Conservation (phyloP, 2,888 invertebrate species). For the Strigamia transsilvanica region DNA sequence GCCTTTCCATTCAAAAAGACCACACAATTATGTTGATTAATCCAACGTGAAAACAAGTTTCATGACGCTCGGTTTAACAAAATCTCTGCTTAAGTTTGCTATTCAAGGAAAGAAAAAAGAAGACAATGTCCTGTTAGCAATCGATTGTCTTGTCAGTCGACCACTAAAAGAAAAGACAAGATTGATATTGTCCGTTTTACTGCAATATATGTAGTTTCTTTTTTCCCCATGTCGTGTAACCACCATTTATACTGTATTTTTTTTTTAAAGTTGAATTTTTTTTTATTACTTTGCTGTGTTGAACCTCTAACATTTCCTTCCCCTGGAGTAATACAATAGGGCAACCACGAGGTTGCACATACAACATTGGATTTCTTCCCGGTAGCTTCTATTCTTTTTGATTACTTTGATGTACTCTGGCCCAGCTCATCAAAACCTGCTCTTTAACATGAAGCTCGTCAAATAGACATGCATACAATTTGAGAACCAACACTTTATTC, state of each 20-base stretch:
- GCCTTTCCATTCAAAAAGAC: not conserved
- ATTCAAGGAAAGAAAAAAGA: not conserved
- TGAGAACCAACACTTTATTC: no score
- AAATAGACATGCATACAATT: no score
- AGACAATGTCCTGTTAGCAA: not conserved
- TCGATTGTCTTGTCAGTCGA: constrained; percentile 27
- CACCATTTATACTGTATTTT: not conserved
- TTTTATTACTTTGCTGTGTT: not conserved
- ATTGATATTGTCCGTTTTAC: constrained; percentile 15
- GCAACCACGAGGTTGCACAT: not conserved
- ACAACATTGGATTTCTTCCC: not conserved
- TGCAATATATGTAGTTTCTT: constrained; percentile 1
- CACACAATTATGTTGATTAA: constrained; percentile 5
- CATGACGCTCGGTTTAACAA: not conserved
- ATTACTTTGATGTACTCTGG: no score
- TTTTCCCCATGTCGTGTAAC: not conserved
- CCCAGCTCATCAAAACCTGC: no score
- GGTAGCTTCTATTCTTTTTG: not conserved
- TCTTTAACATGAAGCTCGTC: no score
- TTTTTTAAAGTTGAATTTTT: not conserved
- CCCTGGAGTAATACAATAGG: constrained; percentile 20
- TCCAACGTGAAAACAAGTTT: not conserved
- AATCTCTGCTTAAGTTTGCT: not conserved
- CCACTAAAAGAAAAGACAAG: constrained; percentile 23
- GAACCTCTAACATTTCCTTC: not conserved